These are phyloP conservation scores for Volucella zonaria DNA, from an alignment of 2,888 invertebrate genomes.

Conservation along the genomic window DNA sequence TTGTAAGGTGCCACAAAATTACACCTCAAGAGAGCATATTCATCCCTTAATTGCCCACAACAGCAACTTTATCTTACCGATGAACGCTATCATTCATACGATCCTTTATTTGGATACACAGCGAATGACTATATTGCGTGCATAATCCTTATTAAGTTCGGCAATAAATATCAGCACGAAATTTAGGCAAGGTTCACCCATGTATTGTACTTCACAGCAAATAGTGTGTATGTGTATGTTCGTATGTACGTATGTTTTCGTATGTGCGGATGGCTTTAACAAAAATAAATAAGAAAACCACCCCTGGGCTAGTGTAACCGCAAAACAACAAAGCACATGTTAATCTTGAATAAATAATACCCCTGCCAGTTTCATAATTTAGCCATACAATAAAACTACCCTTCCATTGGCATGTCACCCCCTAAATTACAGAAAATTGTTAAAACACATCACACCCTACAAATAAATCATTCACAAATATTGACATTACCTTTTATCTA, in stretches of 20 bases:
- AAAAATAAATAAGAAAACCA: neutral
- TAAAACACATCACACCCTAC: conserved; percentile 35
- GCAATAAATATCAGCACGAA: conserved; percentile 8
- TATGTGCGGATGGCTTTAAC: neutral
- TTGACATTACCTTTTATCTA: conserved; percentile 83
- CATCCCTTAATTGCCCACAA: conserved; percentile 20
- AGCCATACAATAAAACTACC: neutral
- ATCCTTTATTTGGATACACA: conserved; percentile 9
- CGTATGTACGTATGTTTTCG: no score
- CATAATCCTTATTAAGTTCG: conserved; percentile 13
- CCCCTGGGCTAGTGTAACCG: neutral
- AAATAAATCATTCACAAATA: conserved; percentile 61
- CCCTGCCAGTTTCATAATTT: conserved; percentile 32
- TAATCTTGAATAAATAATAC: conserved; percentile 40
- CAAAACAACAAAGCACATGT: conserved; percentile 27
- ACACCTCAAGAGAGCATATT: neutral
- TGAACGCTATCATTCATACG: conserved; percentile 25
- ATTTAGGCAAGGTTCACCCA: no score
- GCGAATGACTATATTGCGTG: neutral
- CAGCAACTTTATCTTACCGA: conserved; percentile 39
- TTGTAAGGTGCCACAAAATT: neutral
- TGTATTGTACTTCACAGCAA: no score
- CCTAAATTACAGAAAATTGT: conserved; percentile 3
- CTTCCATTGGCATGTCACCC: neutral
- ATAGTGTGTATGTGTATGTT: no score